phyloP scores from a whole-genome alignment of 2,113 vertebrate species.

The Cariama cristata region DNA sequence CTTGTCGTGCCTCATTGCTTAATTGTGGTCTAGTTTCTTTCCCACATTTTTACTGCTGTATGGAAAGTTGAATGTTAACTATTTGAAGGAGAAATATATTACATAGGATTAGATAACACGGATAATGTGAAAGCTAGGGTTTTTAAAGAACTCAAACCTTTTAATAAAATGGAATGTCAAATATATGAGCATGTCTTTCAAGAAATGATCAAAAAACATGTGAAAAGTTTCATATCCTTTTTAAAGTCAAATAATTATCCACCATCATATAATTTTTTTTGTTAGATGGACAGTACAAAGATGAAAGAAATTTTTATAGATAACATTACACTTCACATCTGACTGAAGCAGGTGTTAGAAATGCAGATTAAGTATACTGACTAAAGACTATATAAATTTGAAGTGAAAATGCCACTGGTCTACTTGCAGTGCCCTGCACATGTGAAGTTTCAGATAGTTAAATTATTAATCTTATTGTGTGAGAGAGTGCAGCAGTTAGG shows the following conservation, averaged over 20 bases:
- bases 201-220: constrained; percentile 63
- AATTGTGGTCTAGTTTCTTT: background rate
- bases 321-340: constrained; percentile 83
- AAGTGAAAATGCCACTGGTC: constrained; percentile 96
- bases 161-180: constrained; percentile 63
- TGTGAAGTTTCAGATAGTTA: constrained; percentile 85
- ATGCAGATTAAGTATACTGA: constrained; percentile 95
- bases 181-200: constrained; percentile 49
- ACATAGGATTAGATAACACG: constrained; percentile 11
- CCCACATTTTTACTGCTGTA: background rate
- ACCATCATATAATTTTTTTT: constrained; percentile 51
- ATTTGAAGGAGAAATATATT: background rate
- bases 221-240: constrained; percentile 63
- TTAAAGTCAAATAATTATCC: constrained; percentile 73
- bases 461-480: constrained; percentile 95
- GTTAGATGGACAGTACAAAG: constrained; percentile 81
- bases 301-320: constrained; percentile 87
- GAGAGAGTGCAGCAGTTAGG: constrained; percentile 80
- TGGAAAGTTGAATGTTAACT: constrained; percentile 1
- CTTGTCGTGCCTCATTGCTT: background rate
- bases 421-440: constrained; percentile 84
- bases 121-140: constrained; percentile 33
- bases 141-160: constrained; percentile 25
- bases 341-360: constrained; percentile 97
- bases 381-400: constrained; percentile 99